phyloP scores from a whole-genome alignment of 2,888 invertebrate species.

The Cephus sareptanus region DNA sequence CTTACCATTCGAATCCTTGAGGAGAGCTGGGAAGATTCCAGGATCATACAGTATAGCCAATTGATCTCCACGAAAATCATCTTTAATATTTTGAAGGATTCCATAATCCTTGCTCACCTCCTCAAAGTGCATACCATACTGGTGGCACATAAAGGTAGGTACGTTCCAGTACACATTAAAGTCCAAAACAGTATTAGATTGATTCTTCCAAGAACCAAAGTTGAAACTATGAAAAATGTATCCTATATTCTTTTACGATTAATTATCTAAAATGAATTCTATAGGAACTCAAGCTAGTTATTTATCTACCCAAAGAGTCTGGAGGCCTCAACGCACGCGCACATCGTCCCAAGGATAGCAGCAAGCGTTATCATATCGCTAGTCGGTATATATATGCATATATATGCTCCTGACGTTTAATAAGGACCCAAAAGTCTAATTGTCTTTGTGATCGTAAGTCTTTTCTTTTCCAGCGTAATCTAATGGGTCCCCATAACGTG shows the following conservation, averaged over 20 bases:
- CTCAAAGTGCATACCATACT: slow-evolving; percentile 73
- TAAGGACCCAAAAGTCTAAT: not conserved
- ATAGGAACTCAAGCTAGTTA: not conserved
- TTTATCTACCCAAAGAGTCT: slow-evolving; percentile 2
- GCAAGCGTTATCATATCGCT: not conserved
- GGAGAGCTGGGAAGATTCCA: slow-evolving; percentile 76
- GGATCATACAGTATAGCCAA: slow-evolving; percentile 81
- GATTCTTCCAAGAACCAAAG: not conserved
- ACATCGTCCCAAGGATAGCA: not conserved
- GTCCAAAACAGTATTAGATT: slow-evolving; percentile 1
- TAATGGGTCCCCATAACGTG: not conserved
- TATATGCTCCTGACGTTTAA: not conserved
- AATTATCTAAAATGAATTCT: not conserved
- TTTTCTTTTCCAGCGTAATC: not conserved
- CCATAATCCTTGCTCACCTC: slow-evolving; percentile 71
- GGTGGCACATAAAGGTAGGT: slow-evolving; percentile 79
- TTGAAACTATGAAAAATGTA: slow-evolving; percentile 6
- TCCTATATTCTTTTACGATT: not conserved
- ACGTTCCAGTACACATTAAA: slow-evolving; percentile 81
- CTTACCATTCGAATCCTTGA: slow-evolving; percentile 66
- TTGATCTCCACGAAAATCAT: slow-evolving; percentile 74
- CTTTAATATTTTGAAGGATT: slow-evolving; percentile 75
- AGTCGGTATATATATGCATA: not conserved
- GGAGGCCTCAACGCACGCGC: not conserved
- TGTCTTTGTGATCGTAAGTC: not conserved